Base-by-base conservation (phyloP, 2,113 vertebrate genomes). In the Sander lucioperca region DNA sequence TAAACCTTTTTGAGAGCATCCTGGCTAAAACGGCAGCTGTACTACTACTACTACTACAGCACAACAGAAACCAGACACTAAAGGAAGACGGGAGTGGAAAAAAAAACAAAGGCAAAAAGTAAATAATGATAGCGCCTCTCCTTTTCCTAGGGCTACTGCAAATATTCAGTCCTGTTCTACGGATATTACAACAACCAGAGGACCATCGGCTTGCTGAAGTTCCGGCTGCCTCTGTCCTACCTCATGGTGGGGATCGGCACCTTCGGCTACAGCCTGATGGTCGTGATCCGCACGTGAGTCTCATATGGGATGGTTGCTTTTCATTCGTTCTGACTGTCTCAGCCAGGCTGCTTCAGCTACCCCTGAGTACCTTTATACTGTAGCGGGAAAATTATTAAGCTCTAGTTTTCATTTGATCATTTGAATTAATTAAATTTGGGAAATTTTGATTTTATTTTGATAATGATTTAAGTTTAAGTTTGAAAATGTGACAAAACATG, bases 281-380 rank as follows among this genome's bases (percentile, higher is more conserved):
- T 99, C 16, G 97, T 99, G 69, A 99, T 99, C 83, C 96, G 97
- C 95, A 97, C 98, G 98, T 99, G 94, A 99, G 98, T 98, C 88
- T 69, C 39, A 3, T 11, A 43, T 10, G 11, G 39, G 39, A 25
- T 21, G 23, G 19, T n/a, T 36, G 27, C 6, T 23, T 56, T 76
- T 43, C 10, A 67, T 33, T 10, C 2, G 45, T 51, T 43, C 10
- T 23, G 19, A 2, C 3, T 51, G 19, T 43, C 33, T 58, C 39
- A 48, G 23, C 23, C 54, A 71, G 30, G 27, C 12, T 23, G 51
- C n/a, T 45, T 62, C 18, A 36, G 19, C 59, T 12, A 6, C 11
- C 53, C 5, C 69, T 43, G 51, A 62, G 57, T 25, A 33, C 12
- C 45, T 50, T 25, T 15, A 59, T 12, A 14, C 54, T 61, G 43